These are phyloP conservation scores for Amphimedon queenslandica DNA, from an alignment of 37 sponge, comb jelly and placozoan species.

Conservation along the genomic window DNA sequence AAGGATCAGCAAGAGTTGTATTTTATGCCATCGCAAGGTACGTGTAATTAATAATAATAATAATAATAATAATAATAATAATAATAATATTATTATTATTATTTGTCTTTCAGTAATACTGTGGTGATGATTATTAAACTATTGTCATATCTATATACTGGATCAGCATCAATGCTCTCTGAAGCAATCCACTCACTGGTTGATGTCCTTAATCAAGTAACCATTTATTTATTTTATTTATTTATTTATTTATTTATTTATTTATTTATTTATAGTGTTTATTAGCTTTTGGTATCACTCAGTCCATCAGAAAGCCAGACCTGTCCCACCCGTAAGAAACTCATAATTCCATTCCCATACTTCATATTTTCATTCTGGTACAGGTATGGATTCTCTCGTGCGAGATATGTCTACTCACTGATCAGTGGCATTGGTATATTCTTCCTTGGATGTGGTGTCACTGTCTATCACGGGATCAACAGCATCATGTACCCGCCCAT, in stretches of 20 bases:
- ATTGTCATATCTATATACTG: slow-evolving; percentile 85
- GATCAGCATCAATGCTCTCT: slow-evolving; percentile 93
- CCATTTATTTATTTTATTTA: neutral
- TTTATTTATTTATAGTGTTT: slow-evolving; percentile 67
- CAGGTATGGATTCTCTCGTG: slow-evolving; percentile 92
- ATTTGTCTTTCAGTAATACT: slow-evolving; percentile 67
- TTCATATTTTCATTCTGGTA: too few species aligned
- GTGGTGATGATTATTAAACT: slow-evolving; percentile 76
- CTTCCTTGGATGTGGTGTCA: slow-evolving; percentile 94
- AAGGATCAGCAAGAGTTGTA: slow-evolving; percentile 87
- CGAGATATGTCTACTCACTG: slow-evolving; percentile 93
- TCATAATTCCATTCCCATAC: neutral
- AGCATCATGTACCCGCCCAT: slow-evolving; percentile 77
- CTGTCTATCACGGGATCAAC: slow-evolving; percentile 87
- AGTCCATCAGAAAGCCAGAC: slow-evolving; percentile 86
- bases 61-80: too few species aligned
- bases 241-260: neutral
- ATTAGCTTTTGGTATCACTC: slow-evolving; percentile 87
- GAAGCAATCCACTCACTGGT: slow-evolving; percentile 95
- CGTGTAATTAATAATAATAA: too few species aligned
- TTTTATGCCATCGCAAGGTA: slow-evolving; percentile 79
- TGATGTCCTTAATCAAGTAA: slow-evolving; percentile 93
- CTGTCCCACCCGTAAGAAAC: slow-evolving; percentile 92
- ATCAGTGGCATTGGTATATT: slow-evolving; percentile 97
- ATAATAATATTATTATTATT: neutral